Conservation (phyloP, 92 coral and sea anemone species). For the Heliopora coerulea region DNA sequence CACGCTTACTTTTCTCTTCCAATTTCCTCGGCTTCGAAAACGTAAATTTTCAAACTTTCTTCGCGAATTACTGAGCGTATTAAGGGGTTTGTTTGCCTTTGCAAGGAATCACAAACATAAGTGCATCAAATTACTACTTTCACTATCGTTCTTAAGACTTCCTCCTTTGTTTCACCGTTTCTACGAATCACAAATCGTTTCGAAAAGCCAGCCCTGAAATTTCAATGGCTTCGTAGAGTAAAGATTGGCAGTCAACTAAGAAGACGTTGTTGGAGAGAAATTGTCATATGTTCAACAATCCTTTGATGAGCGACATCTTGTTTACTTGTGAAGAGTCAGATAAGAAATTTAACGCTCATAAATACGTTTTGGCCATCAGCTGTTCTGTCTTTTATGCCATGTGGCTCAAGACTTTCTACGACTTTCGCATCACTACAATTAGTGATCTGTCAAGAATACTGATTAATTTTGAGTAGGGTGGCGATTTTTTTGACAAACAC, state of each 20-base stretch:
- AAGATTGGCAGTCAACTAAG: slow-evolving; percentile 37
- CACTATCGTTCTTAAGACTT: too few relatives aligned
- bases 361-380: slow-evolving; percentile 63
- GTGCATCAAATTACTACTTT: too few relatives aligned
- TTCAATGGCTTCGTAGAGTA: slow-evolving; percentile 54
- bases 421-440: slow-evolving; percentile 61
- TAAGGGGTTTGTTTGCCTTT: too few relatives aligned
- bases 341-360: slow-evolving; percentile 56
- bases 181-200: too few relatives aligned
- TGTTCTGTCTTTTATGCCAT: slow-evolving; percentile 73
- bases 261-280: slow-evolving; percentile 40
- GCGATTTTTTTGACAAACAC: slow-evolving; percentile 68
- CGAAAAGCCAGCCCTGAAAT: too few relatives aligned
- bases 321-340: slow-evolving; percentile 15
- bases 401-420: slow-evolving; percentile 68
- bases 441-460: slow-evolving; percentile 58
- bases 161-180: too few relatives aligned
- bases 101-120: too few relatives aligned
- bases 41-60: too few relatives aligned
- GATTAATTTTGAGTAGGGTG: slow-evolving; percentile 51
- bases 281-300: slow-evolving; percentile 28
- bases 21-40: too few relatives aligned
- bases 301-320: slow-evolving; percentile 51
- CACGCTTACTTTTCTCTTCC: too few relatives aligned
- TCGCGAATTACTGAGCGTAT: too few relatives aligned